Evolutionary conservation across 2,797 vertebrate genomes (phyloP).

Genomic region (Platyrinchus mystaceus): DNA sequence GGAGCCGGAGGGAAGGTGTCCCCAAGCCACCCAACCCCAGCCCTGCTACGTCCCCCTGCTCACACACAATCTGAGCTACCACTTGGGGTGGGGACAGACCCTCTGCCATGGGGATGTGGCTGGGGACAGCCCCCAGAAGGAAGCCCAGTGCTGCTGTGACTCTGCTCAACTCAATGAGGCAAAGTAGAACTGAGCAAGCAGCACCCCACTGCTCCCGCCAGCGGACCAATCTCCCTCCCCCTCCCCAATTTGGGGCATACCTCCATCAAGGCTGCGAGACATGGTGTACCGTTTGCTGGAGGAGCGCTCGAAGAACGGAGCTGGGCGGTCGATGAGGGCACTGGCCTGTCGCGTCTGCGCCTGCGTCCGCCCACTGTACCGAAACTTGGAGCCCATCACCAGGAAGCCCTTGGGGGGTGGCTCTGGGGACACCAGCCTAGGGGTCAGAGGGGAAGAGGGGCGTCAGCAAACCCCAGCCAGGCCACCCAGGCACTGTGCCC

Average conservation of each 20-base stretch:
- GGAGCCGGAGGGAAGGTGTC: fast-evolving
- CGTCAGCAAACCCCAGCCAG: fast-evolving
- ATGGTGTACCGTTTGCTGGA: slow-evolving; percentile 97
- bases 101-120: fast-evolving
- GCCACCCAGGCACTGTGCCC: fast-evolving
- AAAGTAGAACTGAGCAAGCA: fast-evolving
- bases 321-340: slow-evolving; percentile 92
- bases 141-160: neutral
- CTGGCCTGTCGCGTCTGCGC: slow-evolving; percentile 96
- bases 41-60: neutral
- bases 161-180: neutral
- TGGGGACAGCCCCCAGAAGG: neutral
- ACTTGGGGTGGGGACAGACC: neutral
- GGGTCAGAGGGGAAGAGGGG: neutral
- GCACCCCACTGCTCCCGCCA: neutral
- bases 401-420: slow-evolving; percentile 96
- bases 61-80: neutral
- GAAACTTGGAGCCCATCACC: slow-evolving; percentile 98
- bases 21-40: neutral
- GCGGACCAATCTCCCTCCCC: neutral
- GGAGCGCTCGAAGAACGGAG: slow-evolving; percentile 94
- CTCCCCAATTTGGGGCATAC: slow-evolving; percentile 74
- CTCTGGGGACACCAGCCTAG: slow-evolving; percentile 93
- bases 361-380: slow-evolving; percentile 96
- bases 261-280: slow-evolving; percentile 96